Base-by-base conservation (phyloP, 1,140 invertebrate species). In the Bombyx mandarina region DNA sequence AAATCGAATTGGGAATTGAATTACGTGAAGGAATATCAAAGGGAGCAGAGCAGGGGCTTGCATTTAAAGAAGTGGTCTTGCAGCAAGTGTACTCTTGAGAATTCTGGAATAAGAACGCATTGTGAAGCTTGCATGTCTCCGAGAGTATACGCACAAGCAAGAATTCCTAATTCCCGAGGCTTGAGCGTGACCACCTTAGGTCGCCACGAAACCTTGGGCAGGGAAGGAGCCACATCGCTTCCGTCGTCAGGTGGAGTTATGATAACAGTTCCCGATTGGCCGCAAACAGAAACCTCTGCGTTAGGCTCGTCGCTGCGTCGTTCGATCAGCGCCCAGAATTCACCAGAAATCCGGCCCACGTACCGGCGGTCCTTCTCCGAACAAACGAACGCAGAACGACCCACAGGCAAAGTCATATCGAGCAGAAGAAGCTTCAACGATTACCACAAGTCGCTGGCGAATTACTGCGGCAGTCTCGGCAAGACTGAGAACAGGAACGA, bases 51-150 rank as follows among this genome's bases (percentile, higher is more conserved):
- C 49, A 81, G 69, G 46, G 82, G 68, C 10, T 59, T 86, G 43
- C 79, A 84, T 70, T 65, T 82, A 66, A 85, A 86, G 62, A 87
- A 84, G 45, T 95, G 94, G 94, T 91, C 91, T 2, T 95, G 94
- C 73, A 90, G 90, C 60, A 93, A 93, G 70, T 95, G 93, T 71
- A 95, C 94, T 0, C 77, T 95, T 35, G 88, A 94, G n/a, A 95
- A 95, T 83, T 88, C 90, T 6, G 90, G 88, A 6, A 88, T 90
- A 7, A 88, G 90, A 52, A 89, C 90, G 4, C 91, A 91, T 43
- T 95, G 94, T 66, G 91, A 91, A 58, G 93, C 91, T 0, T 95
- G 93, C 71, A 50, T 88, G 43, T 81, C 82, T 1, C 87, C 87
- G 0, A 78, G 81, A 60, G 69, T 81, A 50, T 86, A 79, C 2